Percentiles rank a stretch among this genome's conserved stretches.
phyloP scores from a whole-genome alignment of 2,113 vertebrate genomes.

The Acanthisitta chloris region DNA sequence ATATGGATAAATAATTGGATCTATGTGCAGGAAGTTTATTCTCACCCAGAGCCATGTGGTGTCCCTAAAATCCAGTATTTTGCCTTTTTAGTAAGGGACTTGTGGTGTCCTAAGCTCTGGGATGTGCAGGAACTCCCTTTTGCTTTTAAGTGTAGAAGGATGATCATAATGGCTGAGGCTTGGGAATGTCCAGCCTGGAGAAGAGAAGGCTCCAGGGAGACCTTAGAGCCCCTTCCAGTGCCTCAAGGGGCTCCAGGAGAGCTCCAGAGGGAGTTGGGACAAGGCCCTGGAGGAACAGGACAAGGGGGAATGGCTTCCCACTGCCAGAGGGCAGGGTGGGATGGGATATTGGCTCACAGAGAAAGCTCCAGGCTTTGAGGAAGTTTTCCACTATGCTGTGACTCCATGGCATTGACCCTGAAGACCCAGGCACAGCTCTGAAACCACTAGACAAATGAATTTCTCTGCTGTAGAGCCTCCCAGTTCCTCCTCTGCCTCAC shows the following conservation, averaged over 20 bases:
- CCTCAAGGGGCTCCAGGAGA: neutral
- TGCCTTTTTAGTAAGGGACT: neutral
- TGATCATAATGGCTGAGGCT: neutral
- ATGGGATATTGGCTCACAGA: neutral
- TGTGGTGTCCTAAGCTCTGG: neutral
- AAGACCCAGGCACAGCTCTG: neutral
- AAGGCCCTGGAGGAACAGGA: neutral
- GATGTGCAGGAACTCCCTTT: neutral
- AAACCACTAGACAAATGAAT: neutral
- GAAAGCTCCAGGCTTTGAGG: neutral
- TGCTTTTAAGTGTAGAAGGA: neutral
- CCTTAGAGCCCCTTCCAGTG: neutral
- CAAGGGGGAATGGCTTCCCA: neutral
- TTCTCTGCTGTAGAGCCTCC: neutral
- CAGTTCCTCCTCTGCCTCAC: neutral
- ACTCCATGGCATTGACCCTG: neutral
- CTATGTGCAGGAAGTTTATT: neutral
- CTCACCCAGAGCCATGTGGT: neutral
- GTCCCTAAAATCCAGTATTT: neutral
- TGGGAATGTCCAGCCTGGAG: neutral
- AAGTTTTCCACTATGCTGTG: neutral
- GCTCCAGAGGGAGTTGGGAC: neutral
- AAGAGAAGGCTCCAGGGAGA: rapidly evolving
- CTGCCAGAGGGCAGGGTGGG: neutral
- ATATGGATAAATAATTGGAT: neutral